Evolutionary conservation across 1,140 invertebrate species (phyloP).

Genomic region (Drosophila paulistorum): DNA sequence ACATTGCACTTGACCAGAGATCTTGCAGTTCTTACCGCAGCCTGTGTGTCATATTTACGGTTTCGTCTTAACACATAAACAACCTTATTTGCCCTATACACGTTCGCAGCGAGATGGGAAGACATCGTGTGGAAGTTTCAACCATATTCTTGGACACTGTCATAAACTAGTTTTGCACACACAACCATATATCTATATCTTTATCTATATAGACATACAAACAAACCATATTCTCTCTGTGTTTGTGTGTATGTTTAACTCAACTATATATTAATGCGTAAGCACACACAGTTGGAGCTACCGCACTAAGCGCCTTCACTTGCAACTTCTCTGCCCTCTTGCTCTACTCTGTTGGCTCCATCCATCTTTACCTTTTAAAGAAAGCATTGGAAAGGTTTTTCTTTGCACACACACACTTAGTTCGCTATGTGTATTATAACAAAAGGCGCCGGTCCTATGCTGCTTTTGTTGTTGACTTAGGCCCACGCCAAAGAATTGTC

Average conservation of each 20-base stretch:
- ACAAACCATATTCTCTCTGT: constrained; percentile 10
- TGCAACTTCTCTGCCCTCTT: not conserved
- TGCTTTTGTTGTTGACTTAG: constrained; percentile 78
- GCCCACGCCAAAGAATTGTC: constrained; percentile 59
- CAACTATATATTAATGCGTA: constrained; percentile 73
- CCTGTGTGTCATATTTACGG: constrained; percentile 75
- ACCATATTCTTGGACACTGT: constrained; percentile 44
- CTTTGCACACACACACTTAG: constrained; percentile 21
- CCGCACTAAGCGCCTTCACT: constrained; percentile 24
- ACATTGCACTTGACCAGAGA: constrained; percentile 65
- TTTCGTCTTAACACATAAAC: constrained; percentile 72
- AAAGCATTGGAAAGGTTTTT: constrained; percentile 60
- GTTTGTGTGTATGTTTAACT: constrained; percentile 27
- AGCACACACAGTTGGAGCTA: constrained; percentile 55
- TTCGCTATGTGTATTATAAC: constrained; percentile 28
- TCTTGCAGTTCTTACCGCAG: constrained; percentile 37
- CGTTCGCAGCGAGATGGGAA: not conserved
- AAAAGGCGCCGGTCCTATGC: constrained; percentile 58
- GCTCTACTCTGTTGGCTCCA: constrained; percentile 11
- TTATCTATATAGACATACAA: constrained; percentile 4
- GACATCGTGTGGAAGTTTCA: not conserved
- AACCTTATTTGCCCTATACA: constrained; percentile 69
- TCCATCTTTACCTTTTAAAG: constrained; percentile 26
- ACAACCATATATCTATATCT: constrained; percentile 65
- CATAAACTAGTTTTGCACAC: constrained; percentile 82